Conservation (phyloP, 2,113 vertebrate genomes). For the Antechinus flavipes region DNA sequence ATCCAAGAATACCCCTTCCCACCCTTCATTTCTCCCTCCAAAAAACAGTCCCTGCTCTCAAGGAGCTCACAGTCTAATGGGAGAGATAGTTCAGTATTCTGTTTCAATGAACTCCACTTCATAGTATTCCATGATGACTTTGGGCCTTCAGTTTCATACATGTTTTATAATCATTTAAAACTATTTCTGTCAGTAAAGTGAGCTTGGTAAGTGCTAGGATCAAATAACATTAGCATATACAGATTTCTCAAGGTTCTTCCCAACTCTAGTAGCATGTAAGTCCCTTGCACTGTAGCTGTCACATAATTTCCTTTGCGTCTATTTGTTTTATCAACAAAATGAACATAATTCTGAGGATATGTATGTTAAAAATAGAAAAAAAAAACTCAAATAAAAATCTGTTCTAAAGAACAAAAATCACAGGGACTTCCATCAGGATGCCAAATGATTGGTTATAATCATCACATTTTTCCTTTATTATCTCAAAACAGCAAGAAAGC, state of each 20-base stretch:
- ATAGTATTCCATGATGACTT: neutral
- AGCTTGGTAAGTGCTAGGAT: neutral
- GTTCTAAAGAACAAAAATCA: neutral
- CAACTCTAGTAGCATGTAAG: neutral
- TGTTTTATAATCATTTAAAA: neutral
- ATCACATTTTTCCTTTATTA: neutral
- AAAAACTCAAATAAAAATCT: neutral
- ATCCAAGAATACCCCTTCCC: neutral
- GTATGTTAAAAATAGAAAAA: neutral
- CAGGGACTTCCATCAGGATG: neutral
- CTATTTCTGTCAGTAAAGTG: neutral
- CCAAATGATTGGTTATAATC: neutral
- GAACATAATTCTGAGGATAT: neutral
- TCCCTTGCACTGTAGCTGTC: neutral
- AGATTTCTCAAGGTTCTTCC: neutral
- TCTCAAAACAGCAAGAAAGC: neutral
- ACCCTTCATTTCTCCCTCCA: fast-evolving
- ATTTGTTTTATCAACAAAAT: neutral
- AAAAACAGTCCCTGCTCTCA: neutral
- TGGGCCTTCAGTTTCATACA: neutral
- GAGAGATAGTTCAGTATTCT: neutral
- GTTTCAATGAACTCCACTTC: neutral
- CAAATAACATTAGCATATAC: neutral
- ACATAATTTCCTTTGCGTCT: neutral
- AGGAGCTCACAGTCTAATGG: neutral